Conservation (phyloP, 2,888 invertebrate genomes). For the Synanthedon myopaeformis region DNA sequence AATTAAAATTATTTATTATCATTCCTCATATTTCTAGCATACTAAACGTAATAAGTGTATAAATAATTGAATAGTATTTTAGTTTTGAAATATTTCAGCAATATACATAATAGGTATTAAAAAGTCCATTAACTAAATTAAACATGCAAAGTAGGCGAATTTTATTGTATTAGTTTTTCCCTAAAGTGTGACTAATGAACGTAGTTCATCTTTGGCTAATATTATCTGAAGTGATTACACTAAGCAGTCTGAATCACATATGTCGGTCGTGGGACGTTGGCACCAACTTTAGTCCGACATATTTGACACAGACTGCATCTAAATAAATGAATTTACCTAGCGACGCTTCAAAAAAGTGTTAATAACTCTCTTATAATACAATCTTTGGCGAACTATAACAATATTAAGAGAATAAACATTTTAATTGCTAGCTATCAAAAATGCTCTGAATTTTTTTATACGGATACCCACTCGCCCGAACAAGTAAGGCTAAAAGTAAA, state of each 20-base stretch:
- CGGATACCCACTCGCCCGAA: constrained; percentile 9
- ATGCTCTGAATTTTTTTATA: constrained; percentile 21
- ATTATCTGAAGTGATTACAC: constrained; percentile 11
- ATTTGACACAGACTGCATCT: constrained; percentile 5
- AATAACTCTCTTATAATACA: constrained; percentile 51
- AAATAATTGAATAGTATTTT: constrained; percentile 71
- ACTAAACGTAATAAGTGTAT: constrained; percentile 73
- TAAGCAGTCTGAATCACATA: background rate
- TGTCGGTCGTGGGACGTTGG: background rate
- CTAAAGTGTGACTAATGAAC: constrained; percentile 38
- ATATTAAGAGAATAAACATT: constrained; percentile 48
- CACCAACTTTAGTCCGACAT: background rate
- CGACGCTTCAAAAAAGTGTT: constrained; percentile 47
- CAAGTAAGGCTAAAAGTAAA: background rate
- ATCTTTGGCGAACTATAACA: constrained; percentile 66
- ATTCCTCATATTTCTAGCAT: constrained; percentile 72
- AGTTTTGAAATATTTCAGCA: constrained; percentile 66
- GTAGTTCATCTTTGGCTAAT: constrained; percentile 31
- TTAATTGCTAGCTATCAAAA: constrained; percentile 39
- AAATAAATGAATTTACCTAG: constrained; percentile 42
- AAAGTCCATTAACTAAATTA: constrained; percentile 44
- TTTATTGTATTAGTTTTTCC: constrained; percentile 60
- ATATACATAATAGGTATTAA: constrained; percentile 57
- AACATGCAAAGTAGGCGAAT: constrained; percentile 64
- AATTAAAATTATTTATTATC: constrained; percentile 74